phyloP scores from a whole-genome alignment of 2,797 vertebrate species.

The Semotilus atromaculatus region DNA sequence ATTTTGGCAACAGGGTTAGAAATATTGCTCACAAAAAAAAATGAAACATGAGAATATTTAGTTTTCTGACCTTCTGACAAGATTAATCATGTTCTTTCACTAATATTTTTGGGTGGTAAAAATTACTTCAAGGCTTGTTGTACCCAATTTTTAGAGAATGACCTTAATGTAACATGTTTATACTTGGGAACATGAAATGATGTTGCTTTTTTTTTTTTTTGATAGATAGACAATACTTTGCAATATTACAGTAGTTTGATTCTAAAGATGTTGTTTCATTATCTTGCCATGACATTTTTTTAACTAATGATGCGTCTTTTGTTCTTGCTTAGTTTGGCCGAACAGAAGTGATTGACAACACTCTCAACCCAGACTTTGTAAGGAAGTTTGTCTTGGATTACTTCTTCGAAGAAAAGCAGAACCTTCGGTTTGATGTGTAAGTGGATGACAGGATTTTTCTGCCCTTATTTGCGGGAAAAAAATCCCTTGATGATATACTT shows the following conservation, averaged over 20 bases:
- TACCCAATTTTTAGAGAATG: not conserved
- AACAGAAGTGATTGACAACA: slow-evolving; percentile 96
- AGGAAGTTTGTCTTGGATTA: slow-evolving; percentile 96
- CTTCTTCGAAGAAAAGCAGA: slow-evolving; percentile 98
- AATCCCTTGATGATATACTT: not conserved
- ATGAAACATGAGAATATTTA: not conserved
- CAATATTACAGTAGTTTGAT: not conserved
- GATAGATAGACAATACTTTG: not conserved
- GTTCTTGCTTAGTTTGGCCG: slow-evolving; percentile 85
- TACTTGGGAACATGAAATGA: not conserved
- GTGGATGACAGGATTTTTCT: slow-evolving; percentile 60
- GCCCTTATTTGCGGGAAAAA: not conserved
- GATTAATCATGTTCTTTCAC: not conserved
- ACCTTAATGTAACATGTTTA: not conserved
- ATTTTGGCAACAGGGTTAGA: not conserved
- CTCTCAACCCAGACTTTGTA: slow-evolving; percentile 94
- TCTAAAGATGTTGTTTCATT: not conserved
- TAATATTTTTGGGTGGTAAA: not conserved
- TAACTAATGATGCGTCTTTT: not conserved
- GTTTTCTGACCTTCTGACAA: not conserved
- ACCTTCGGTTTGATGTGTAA: slow-evolving; percentile 96
- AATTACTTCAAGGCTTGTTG: not conserved
- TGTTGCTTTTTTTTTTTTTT: not conserved
- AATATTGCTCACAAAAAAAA: not conserved
- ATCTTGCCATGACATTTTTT: not conserved